Evolutionary conservation across 1,140 invertebrate species (phyloP).

Genomic region (Rhopalosiphum padi): DNA sequence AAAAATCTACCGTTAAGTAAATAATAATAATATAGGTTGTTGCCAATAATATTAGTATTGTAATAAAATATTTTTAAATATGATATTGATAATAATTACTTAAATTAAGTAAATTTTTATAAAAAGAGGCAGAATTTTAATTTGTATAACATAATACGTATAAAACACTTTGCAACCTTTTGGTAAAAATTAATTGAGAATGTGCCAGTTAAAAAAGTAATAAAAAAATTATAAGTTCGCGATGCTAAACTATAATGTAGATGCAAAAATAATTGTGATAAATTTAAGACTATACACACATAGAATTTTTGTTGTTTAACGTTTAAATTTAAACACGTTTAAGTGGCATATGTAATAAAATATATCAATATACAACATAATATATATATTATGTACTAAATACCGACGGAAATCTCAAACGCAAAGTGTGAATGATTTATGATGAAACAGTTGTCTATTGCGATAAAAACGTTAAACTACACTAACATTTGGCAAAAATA

Average conservation of each 20-base stretch:
- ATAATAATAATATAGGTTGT: neutral
- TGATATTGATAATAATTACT: neutral
- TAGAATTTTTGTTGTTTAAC: neutral
- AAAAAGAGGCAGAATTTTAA: neutral
- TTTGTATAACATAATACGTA: neutral
- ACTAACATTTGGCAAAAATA: constrained; percentile 5
- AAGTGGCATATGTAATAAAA: neutral
- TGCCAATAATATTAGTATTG: neutral
- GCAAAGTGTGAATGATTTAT: neutral
- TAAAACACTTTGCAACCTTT: neutral
- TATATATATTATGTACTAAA: neutral
- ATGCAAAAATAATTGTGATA: neutral
- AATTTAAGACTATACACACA: neutral
- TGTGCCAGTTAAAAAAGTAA: neutral
- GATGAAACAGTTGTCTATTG: neutral
- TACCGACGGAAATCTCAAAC: neutral
- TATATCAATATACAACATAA: neutral
- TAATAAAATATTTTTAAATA: neutral
- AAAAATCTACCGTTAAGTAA: neutral
- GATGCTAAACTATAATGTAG: neutral
- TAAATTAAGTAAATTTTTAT: neutral
- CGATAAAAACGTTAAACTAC: neutral
- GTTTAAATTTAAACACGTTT: neutral
- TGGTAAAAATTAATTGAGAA: neutral
- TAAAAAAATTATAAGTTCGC: neutral